Evolutionary conservation across 2,888 invertebrate species (phyloP), one percentile per base, ranked within the genome.

Genomic region (Cyaniris semiargus): DNA sequence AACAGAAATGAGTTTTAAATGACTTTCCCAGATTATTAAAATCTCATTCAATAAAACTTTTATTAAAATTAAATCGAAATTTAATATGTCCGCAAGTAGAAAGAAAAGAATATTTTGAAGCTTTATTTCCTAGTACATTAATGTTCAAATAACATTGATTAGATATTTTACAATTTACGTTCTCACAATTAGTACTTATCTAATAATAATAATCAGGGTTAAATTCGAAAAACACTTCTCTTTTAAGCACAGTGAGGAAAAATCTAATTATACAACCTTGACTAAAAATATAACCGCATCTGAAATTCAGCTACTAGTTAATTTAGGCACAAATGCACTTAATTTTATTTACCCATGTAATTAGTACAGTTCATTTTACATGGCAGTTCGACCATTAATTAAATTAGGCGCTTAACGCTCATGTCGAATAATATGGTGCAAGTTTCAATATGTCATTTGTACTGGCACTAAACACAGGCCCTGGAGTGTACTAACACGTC

Each of bases 351-450:
- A 21, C 58, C 58, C 58, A 18, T 34, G 34, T 71, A 71, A 71
- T 71, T 71, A 38, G 21, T 75, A 27, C 18, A 75, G 56, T 58
- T 75, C 75, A 58, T 75, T 75, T 75, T 75, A 75, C 75, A 75
- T 21, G n/a, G 1, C n/a, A 74, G 27, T 74, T 66, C 21, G 23
- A 10, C 34, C 34, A n/a, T 76, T 76, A 60, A 66, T 76, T 44
- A 58, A 75, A 76, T 66, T 66, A 21, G 21, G 21, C 18, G 18
- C 48, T 48, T 74, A 74, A 53, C 53, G 27, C 48, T 60, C 44
- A 60, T 6, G 44, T 66, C 66, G 34, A 58, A 75, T 75, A 75
- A 75, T 75, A 31, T 27, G 8, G 34, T 75, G 60, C 60, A 76
- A 44, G 76, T 76, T 76, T 66, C 38, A 60, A 66, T 76, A 27